Evolutionary conservation across 2,888 invertebrate species (phyloP), one percentile per base, ranked within the genome.

Genomic region (Drosophila paranaensis): DNA sequence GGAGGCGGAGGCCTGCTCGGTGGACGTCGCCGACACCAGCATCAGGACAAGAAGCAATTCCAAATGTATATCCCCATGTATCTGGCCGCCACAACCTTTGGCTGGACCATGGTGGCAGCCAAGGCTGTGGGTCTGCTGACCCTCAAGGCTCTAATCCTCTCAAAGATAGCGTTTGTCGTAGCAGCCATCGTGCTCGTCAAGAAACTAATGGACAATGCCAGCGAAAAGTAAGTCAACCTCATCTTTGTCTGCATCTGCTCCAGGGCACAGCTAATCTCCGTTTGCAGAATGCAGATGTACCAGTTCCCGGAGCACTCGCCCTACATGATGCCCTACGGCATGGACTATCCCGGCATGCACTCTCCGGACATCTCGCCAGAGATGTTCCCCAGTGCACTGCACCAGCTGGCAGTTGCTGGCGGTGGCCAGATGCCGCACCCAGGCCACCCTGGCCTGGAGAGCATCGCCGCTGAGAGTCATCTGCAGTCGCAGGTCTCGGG

Each of bases 41-140:
- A 90, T 5, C 93, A 94, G 60, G 94, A 94, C 71, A 94, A 94
- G 76, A 95, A 95, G 83, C 94, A 95, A 77, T 93, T 95, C 73
- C 94, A 94, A 90, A 94, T 95, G 83, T 93, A 95, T 62, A 92
- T 96, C 11, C 96, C 96, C 8, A 93, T 95, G 85, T 92, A 96
- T 51, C 93, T 96, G 81, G 96, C 96, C 35, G 95, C 95, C 92
- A 96, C 96, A 84, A 94, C 95, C 0, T 94, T 95, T 0, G 95
- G 95, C 11, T 93, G 95, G 77, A 94, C 95, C 51, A 93, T 95
- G 74, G 93, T 95, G 54, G 94, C 94, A 0, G 93, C 95, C 68
- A 94, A 95, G 42, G 93, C 95, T 1, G 94, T 96, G 35, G 94
- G 95, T 0, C 90, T 94, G 10, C 92, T 96, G 4, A 95, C 95